Conservation (phyloP, 2,888 invertebrate genomes). For the Ferrisia virgata region DNA sequence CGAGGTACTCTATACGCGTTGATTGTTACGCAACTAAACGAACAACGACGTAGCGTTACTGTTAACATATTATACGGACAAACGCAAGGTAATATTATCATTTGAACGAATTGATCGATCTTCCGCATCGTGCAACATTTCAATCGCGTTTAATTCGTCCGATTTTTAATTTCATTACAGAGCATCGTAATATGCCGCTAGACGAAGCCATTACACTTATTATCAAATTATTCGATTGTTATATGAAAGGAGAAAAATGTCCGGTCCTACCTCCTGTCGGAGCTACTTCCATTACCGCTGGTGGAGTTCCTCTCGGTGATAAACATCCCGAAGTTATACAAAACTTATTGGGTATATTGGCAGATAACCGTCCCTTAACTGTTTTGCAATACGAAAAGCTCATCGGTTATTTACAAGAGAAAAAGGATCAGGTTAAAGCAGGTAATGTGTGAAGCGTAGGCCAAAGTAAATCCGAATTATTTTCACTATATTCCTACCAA, state of each 20-base stretch:
- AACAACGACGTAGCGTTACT: slow-evolving; percentile 80
- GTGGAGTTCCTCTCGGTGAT: slow-evolving; percentile 50
- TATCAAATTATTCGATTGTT: slow-evolving; percentile 66
- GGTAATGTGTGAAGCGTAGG: neutral
- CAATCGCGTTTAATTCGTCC: too few species aligned
- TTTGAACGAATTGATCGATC: neutral
- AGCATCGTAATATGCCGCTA: slow-evolving; percentile 93
- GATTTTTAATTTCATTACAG: slow-evolving; percentile 55
- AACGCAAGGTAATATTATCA: slow-evolving; percentile 81
- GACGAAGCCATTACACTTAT: slow-evolving; percentile 84
- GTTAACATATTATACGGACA: slow-evolving; percentile 86
- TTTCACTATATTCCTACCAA: neutral
- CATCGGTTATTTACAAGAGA: slow-evolving; percentile 69
- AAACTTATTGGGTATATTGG: slow-evolving; percentile 71
- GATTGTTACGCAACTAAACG: slow-evolving; percentile 79
- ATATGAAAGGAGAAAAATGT: slow-evolving; percentile 59
- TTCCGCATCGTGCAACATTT: neutral
- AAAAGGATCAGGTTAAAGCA: slow-evolving; percentile 59
- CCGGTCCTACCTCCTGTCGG: slow-evolving; percentile 53
- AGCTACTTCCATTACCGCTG: slow-evolving; percentile 51
- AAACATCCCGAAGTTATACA: slow-evolving; percentile 65
- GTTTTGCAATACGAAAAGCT: slow-evolving; percentile 76
- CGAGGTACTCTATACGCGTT: slow-evolving; percentile 88
- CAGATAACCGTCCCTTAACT: slow-evolving; percentile 75
- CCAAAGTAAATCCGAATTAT: neutral